Conservation (phyloP, 2,113 vertebrate genomes). For the Gadus chalcogrammus region DNA sequence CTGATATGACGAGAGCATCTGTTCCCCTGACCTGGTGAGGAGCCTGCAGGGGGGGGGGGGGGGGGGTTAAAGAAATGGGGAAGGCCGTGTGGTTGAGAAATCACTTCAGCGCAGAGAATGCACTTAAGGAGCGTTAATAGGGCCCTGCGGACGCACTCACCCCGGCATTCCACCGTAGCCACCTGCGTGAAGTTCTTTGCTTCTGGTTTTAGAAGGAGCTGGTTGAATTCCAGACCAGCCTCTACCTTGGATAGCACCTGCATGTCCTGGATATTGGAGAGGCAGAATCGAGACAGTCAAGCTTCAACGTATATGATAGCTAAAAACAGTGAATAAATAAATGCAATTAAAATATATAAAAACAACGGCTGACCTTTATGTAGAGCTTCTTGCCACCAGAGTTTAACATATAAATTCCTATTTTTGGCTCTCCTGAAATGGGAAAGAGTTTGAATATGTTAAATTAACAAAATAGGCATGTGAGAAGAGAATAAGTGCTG, state of each 20-base stretch:
- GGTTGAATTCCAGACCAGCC: constrained; percentile 77
- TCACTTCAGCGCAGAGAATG: no score
- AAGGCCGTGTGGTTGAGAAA: no score
- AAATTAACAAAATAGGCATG: not conserved
- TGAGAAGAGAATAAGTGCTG: no score
- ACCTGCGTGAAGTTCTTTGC: constrained; percentile 86
- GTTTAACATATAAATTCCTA: constrained; percentile 87
- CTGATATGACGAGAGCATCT: constrained; percentile 64
- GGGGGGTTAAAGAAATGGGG: no score
- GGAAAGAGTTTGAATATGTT: constrained; percentile 3
- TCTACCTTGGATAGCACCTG: constrained; percentile 76
- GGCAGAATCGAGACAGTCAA: not conserved
- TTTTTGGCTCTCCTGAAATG: constrained; percentile 77
- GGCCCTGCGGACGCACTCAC: constrained; percentile 55
- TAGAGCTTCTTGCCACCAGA: constrained; percentile 85
- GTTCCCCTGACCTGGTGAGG: constrained; percentile 62
- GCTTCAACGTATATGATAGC: not conserved
- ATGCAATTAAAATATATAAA: not conserved
- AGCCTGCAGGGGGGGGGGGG: constrained; percentile 47
- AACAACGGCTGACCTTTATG: constrained; percentile 80
- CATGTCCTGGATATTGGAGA: constrained; percentile 71
- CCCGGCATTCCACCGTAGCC: constrained; percentile 84
- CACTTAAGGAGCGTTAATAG: no score
- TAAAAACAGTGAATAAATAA: not conserved
- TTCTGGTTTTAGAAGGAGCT: constrained; percentile 78